Evolutionary conservation across 2,888 invertebrate genomes (phyloP).

Genomic region (Lochmaea capreae): DNA sequence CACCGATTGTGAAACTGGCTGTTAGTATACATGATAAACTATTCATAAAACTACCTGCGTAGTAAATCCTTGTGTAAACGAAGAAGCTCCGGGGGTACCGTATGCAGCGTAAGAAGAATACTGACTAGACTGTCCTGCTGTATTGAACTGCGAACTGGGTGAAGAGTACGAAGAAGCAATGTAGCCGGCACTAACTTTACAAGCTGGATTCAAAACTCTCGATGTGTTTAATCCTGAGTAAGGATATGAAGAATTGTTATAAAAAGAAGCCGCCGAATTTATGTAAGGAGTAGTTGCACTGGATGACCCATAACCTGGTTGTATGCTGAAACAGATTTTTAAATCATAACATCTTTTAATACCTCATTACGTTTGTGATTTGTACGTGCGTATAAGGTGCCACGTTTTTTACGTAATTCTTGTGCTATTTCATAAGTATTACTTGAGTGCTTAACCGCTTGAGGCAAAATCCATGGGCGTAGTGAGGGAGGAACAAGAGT

Average conservation of each 20-base stretch:
- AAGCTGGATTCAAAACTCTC: slow-evolving; percentile 66
- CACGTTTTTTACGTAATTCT: no score
- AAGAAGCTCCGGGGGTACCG: slow-evolving; percentile 67
- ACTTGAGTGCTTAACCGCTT: no score
- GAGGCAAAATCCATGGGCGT: no score
- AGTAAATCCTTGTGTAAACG: slow-evolving; percentile 68
- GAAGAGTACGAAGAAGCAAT: slow-evolving; percentile 62
- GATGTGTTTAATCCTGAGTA: slow-evolving; percentile 65
- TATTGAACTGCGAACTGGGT: slow-evolving; percentile 63
- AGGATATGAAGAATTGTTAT: slow-evolving; percentile 63
- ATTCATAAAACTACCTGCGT: slow-evolving; percentile 68
- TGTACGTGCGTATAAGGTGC: no score
- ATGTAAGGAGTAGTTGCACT: slow-evolving; percentile 61
- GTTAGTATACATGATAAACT: no score
- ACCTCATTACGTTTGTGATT: background rate
- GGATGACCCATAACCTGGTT: slow-evolving; percentile 65
- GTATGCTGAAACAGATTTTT: slow-evolving; percentile 61
- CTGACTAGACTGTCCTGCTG: slow-evolving; percentile 66
- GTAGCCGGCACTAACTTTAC: slow-evolving; percentile 71
- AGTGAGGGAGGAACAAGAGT: no score
- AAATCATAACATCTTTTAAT: slow-evolving; percentile 13
- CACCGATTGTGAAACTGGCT: no score
- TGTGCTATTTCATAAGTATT: no score
- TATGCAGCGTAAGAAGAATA: slow-evolving; percentile 68
- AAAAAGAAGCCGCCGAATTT: slow-evolving; percentile 61